A percentile compares a stretch with the other conserved stretches of the same genome.
Conservation (phyloP, 2,797 vertebrate genomes). For the Labroides dimidiatus region DNA sequence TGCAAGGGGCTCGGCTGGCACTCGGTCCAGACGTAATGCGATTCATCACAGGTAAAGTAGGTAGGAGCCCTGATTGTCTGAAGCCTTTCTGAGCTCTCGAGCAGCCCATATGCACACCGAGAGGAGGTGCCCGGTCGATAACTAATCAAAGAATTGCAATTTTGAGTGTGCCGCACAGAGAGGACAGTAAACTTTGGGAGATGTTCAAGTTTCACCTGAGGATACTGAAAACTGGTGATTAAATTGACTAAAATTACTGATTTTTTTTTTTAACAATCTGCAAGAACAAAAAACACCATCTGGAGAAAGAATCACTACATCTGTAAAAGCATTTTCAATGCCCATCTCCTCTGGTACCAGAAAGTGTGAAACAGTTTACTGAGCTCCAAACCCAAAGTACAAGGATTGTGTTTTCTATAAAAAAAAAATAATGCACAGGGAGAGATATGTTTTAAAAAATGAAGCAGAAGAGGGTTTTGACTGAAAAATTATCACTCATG, state of each 20-base stretch:
- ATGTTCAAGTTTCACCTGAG: constrained; percentile 22
- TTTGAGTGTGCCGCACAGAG: constrained; percentile 18
- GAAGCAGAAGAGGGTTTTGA: too few relatives aligned
- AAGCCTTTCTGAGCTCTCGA: constrained; percentile 41
- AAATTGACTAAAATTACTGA: not conserved
- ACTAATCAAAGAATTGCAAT: constrained; percentile 64
- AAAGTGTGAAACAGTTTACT: not conserved
- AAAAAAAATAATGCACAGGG: too few relatives aligned
- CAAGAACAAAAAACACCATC: not conserved
- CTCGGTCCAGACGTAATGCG: constrained; percentile 59
- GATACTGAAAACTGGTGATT: not conserved
- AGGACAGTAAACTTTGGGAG: constrained; percentile 19
- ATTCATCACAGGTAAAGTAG: constrained; percentile 79
- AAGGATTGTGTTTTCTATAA: too few relatives aligned
- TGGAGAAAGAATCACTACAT: not conserved
- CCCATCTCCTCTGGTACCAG: not conserved
- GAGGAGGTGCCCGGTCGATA: constrained; percentile 42
- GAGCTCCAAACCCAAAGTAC: too few relatives aligned
- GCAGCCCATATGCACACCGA: constrained; percentile 36
- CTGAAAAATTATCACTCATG: too few relatives aligned
- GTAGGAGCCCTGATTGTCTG: constrained; percentile 63
- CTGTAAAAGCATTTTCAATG: not conserved
- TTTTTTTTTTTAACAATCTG: not conserved
- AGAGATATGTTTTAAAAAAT: too few relatives aligned
- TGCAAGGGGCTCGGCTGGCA: constrained; percentile 56